Percentiles rank a stretch among this genome's conserved stretches.
Conservation (phyloP, 2,113 vertebrate species). For the Indicator maculatus region DNA sequence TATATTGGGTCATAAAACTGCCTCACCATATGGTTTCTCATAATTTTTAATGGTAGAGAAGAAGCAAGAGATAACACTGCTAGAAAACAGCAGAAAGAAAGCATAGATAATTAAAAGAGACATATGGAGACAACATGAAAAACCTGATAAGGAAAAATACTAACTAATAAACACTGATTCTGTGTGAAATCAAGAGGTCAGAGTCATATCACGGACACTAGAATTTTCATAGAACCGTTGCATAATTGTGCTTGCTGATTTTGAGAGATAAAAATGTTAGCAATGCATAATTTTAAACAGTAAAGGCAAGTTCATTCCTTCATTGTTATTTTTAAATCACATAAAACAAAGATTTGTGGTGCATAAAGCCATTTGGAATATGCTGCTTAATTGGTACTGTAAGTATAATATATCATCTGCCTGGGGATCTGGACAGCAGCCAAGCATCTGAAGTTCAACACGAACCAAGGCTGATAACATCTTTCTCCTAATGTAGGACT, state of each 20-base stretch:
- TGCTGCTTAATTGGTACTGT: conserved; percentile 5
- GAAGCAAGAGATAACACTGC: not conserved
- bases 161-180: not conserved
- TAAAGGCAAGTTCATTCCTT: not conserved
- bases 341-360: conserved; percentile 15
- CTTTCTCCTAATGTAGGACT: not conserved
- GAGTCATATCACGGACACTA: not conserved
- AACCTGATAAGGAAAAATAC: not conserved
- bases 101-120: not conserved
- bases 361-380: conserved; percentile 15
- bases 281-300: not conserved
- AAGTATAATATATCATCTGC: not conserved
- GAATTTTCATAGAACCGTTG: not conserved
- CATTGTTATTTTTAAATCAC: conserved; percentile 18
- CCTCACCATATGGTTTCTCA: not conserved
- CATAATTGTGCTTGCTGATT: not conserved
- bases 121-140: not conserved
- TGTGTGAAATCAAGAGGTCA: not conserved
- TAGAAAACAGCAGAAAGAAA: not conserved
- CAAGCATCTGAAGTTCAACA: not conserved
- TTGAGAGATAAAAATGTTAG: not conserved
- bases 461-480: not conserved
- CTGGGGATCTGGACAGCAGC: conserved; percentile 30
- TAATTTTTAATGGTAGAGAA: not conserved
- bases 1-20: not conserved